A percentile compares a stretch with the other conserved stretches of the same genome.
These are phyloP conservation scores for Neodiprion pinetum DNA, from an alignment of 1,140 invertebrate species.

Conservation along the genomic window DNA sequence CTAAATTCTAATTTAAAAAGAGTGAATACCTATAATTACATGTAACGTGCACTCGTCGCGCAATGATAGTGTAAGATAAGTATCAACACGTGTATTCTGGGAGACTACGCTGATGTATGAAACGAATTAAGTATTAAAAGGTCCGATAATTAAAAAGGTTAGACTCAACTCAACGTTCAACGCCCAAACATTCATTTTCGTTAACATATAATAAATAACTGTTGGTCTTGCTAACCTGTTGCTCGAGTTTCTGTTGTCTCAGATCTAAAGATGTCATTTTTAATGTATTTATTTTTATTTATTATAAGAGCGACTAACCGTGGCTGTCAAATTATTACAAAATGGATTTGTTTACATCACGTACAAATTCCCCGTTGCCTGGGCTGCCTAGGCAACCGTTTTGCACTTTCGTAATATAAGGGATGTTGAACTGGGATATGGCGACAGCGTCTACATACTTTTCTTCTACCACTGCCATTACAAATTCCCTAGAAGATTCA, in stretches of 20 bases:
- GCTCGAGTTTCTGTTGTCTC: slow-evolving; percentile 77
- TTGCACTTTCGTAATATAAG: background rate
- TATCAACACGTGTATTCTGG: background rate
- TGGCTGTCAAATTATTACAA: slow-evolving; percentile 19
- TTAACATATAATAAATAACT: slow-evolving; percentile 24
- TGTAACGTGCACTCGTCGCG: background rate
- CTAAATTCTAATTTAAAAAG: background rate
- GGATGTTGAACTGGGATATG: background rate
- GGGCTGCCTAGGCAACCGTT: slow-evolving; percentile 43
- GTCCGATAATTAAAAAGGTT: background rate
- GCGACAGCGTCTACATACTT: background rate
- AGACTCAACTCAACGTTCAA: background rate
- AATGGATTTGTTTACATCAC: slow-evolving; percentile 52
- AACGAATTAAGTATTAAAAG: slow-evolving; percentile 11
- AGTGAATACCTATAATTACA: too few species aligned
- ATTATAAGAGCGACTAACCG: slow-evolving; percentile 13
- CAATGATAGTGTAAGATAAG: slow-evolving; percentile 6
- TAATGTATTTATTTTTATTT: slow-evolving; percentile 13
- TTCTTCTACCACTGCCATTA: background rate
- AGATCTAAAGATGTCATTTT: slow-evolving; percentile 71
- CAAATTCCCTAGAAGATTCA: too few species aligned
- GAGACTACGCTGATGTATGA: background rate
- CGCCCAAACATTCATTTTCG: slow-evolving; percentile 14
- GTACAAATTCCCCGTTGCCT: slow-evolving; percentile 41
- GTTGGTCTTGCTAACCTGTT: slow-evolving; percentile 67